Base-by-base conservation (phyloP, 2,888 invertebrate genomes). In the Ophion ellenae region DNA sequence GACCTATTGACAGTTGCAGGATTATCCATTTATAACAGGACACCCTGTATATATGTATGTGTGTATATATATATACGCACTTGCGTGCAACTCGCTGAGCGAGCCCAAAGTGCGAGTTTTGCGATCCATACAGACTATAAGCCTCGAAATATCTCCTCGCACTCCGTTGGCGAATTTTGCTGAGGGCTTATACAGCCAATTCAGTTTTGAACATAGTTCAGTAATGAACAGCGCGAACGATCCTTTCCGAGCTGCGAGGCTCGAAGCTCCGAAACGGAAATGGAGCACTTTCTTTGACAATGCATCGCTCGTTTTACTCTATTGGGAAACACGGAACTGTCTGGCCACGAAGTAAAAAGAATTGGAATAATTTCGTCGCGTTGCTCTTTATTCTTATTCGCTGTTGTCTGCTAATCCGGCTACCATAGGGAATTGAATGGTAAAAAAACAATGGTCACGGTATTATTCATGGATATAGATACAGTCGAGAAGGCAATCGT, bases 31-130 rank as follows among this genome's bases (percentile, higher is more conserved):
- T 24, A 61, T 59, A 24, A 32, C 32, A 32, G 32, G 32, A 32
- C 32, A 32, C 32, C 32, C 32, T n/a, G n/a, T n/a, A n/a, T n/a
- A n/a, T n/a, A n/a, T n/a, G n/a, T n/a, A n/a, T n/a, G n/a, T n/a
- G n/a, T n/a, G n/a, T n/a, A n/a, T n/a, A n/a, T n/a, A n/a, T n/a
- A n/a, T n/a, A n/a, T n/a, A 66, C 40, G 66, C 76, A 76, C 36
- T 80, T 80, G 20, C 64, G 63, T 83, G 81, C 75, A 85, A 82
- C 47, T 75, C 70, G 74, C 85, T 76, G 83, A 83, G 40, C 45
- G 76, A 73, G 76, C 80, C 69, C 63, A 11, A 80, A 78, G 11
- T 73, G 47, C n/a, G 59, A 5, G 64, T 64, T 78, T 78, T 14
- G 6, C 14, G 59, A 70, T 79, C 32, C 53, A 14, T 24, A 59